Evolutionary conservation across 2,797 vertebrate genomes (phyloP).

Genomic region (Xiphorhynchus erythropygius): DNA sequence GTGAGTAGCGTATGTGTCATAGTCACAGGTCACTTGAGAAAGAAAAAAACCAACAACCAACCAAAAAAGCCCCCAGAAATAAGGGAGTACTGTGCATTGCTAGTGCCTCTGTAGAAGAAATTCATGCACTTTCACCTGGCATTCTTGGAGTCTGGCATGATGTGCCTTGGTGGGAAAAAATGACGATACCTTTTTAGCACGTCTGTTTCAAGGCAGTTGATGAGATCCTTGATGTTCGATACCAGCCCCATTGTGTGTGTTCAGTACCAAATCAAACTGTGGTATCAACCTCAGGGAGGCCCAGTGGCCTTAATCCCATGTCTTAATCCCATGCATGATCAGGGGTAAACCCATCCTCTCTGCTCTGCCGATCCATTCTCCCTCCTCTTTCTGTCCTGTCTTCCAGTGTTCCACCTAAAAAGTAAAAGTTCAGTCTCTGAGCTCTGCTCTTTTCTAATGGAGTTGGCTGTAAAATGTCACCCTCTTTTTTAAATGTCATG

Average conservation of each 20-base stretch:
- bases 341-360: not conserved
- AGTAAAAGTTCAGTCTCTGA: not conserved
- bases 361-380: not conserved
- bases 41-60: fast-evolving
- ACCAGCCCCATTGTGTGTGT: not conserved
- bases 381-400: not conserved
- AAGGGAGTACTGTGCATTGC: not conserved
- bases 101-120: not conserved
- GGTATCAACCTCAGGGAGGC: not conserved
- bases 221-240: not conserved
- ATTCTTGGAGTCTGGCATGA: not conserved
- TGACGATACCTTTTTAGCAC: not conserved
- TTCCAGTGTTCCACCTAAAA: not conserved
- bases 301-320: not conserved
- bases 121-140: not conserved
- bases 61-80: not conserved
- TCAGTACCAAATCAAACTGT: not conserved
- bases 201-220: not conserved
- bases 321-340: not conserved
- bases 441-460: not conserved
- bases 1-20: not conserved
- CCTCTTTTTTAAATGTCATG: not conserved
- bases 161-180: not conserved
- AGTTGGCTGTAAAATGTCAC: not conserved
- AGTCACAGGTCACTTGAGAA: not conserved